Evolutionary conservation across 2,888 invertebrate species (phyloP).

Genomic region (Pheosia tremula): DNA sequence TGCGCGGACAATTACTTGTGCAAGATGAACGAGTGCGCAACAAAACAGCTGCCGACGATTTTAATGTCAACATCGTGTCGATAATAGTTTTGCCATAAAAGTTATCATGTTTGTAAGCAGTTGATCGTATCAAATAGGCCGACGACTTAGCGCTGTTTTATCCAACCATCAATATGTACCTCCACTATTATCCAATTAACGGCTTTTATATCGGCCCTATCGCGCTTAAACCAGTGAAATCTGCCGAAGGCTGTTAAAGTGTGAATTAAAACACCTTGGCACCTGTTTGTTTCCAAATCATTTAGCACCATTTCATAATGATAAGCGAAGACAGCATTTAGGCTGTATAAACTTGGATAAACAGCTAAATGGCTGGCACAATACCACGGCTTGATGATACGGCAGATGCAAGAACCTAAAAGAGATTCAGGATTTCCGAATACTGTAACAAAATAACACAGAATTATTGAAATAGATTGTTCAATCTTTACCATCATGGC

Average conservation of each 20-base stretch:
- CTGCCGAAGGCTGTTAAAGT: constrained; percentile 34
- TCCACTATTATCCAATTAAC: constrained; percentile 57
- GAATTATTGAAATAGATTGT: too few species aligned
- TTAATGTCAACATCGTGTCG: constrained; percentile 27
- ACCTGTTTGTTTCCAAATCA: constrained; percentile 47
- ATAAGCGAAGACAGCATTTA: constrained; percentile 11
- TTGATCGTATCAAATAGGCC: constrained; percentile 24
- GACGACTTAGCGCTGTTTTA: constrained; percentile 15
- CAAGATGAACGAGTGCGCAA: not conserved
- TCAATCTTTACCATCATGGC: too few species aligned
- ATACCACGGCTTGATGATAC: too few species aligned
- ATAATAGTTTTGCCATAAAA: constrained; percentile 44
- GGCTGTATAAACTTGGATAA: constrained; percentile 15
- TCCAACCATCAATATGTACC: constrained; percentile 21
- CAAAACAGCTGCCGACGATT: not conserved
- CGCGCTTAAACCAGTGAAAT: constrained; percentile 51
- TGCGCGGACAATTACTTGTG: not conserved
- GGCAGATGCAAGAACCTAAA: too few species aligned
- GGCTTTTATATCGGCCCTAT: constrained; percentile 43
- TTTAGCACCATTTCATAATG: constrained; percentile 30
- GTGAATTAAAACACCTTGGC: constrained; percentile 33
- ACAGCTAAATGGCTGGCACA: constrained; percentile 1
- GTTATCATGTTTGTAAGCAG: constrained; percentile 42
- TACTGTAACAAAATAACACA: too few species aligned
- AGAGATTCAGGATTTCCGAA: too few species aligned